Evolutionary conservation across 2,888 invertebrate genomes (phyloP).

Genomic region (Galeopsomyia nigrocyanea): DNA sequence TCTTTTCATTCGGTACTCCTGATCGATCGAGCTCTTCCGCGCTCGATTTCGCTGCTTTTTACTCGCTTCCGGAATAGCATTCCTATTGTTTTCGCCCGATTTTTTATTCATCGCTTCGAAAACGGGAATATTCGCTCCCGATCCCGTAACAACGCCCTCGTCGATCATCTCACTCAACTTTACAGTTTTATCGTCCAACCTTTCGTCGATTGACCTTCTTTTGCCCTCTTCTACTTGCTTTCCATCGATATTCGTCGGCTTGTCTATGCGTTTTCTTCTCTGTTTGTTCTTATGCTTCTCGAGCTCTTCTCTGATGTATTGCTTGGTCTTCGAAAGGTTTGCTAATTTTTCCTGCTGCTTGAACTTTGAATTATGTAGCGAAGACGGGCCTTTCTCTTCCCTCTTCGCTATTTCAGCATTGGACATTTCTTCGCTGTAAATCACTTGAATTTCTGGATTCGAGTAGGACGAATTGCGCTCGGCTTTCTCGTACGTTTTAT

Average conservation of each 20-base stretch:
- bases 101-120: background rate
- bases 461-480: background rate
- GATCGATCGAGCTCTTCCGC: constrained; percentile 12
- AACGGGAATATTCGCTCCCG: background rate
- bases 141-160: background rate
- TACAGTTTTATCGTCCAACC: background rate
- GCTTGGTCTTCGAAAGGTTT: constrained; percentile 23
- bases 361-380: background rate
- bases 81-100: background rate
- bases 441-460: background rate
- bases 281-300: constrained; percentile 12
- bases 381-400: background rate
- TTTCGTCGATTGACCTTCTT: background rate
- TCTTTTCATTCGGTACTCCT: background rate
- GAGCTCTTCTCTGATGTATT: constrained; percentile 29
- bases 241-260: background rate
- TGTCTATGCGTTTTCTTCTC: background rate
- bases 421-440: background rate
- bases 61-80: background rate
- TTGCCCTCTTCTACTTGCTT: background rate
- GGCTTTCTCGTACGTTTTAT: background rate
- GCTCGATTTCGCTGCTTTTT: background rate
- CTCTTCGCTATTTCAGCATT: background rate
- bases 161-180: constrained; percentile 16
- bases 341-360: constrained; percentile 23